Base-by-base conservation (phyloP, 2,797 vertebrate genomes). In the Chloroceryle inda region DNA sequence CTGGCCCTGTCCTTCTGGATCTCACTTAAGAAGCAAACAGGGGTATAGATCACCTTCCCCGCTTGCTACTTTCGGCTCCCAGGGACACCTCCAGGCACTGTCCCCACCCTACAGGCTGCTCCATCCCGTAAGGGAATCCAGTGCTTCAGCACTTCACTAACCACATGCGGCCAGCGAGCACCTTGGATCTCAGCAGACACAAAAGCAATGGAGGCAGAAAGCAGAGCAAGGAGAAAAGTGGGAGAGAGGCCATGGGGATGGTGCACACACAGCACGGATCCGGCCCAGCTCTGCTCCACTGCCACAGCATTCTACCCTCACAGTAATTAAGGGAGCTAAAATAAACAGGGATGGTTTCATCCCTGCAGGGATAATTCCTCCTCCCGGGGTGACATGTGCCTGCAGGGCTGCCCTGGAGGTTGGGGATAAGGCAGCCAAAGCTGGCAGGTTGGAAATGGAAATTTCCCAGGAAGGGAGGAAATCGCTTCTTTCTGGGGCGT, bases 401-500 rank as follows among this genome's bases (percentile, higher is more conserved):
- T 38, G 40, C 62, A 16, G 59, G 74, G 44, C 66, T 80, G 79
- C 50, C 55, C 90, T 9, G 3, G 33, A 82, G 31, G 24, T 10
- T 63, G 45, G 49, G 56, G 18, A 79, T 66, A 38, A 94, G 63
- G 67, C 80, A 93, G 58, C 44, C 56, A 61, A 50, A 94, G 67
- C 66, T 42, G 8, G 47, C 2, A 5, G 27, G 68, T 20, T 91
- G 75, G 55, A 76, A 77, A 85, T 82, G 80, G 87, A 94, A 96
- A 84, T 91, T 94, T 82, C 78, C 85, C 82, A 81, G 52, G 83
- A 72, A 90, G 50, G 61, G 61, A 90, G 73, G 81, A 91, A 87
- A 80, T 59, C 3, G 1, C 44, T 90, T 76, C 47, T 63, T 81
- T 47, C 63, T 83, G 84, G 68, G 87, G 44, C 6, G 5, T 83